Evolutionary conservation across 2,888 invertebrate genomes (phyloP).

Genomic region (Pachliopta kotzebuea): DNA sequence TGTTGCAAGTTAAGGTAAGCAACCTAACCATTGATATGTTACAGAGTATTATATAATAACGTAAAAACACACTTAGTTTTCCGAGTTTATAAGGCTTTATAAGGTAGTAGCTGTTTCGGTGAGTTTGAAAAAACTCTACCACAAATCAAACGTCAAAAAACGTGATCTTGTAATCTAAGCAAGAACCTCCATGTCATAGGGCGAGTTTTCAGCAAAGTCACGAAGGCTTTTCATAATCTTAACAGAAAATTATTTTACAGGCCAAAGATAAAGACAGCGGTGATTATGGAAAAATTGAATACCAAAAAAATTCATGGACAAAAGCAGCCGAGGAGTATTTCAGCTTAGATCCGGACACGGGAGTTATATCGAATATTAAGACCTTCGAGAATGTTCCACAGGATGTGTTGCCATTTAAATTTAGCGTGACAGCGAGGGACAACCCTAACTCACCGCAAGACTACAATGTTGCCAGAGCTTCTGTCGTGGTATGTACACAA

Average conservation of each 20-base stretch:
- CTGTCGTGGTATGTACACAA: slow-evolving; percentile 41
- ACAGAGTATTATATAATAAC: too few species aligned
- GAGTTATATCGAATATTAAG: slow-evolving; percentile 87
- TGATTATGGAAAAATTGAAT: slow-evolving; percentile 89
- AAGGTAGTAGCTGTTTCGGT: too few species aligned
- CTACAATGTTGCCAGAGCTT: slow-evolving; percentile 82
- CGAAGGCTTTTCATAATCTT: too few species aligned
- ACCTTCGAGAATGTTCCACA: slow-evolving; percentile 85
- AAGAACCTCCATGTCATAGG: too few species aligned
- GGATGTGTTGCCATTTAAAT: slow-evolving; percentile 85
- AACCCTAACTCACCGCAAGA: slow-evolving; percentile 84
- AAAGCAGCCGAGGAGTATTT: slow-evolving; percentile 83
- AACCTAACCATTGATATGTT: neutral
- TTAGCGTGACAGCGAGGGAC: slow-evolving; percentile 87
- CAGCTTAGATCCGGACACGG: slow-evolving; percentile 85
- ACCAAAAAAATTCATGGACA: slow-evolving; percentile 77
- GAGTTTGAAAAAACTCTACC: too few species aligned
- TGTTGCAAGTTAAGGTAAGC: slow-evolving; percentile 87
- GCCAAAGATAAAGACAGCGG: slow-evolving; percentile 94
- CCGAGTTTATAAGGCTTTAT: too few species aligned
- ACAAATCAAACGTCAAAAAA: too few species aligned
- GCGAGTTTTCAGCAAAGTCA: too few species aligned
- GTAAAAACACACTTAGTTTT: too few species aligned
- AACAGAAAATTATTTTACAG: slow-evolving; percentile 47
- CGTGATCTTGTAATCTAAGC: too few species aligned